Evolutionary conservation across 2,113 vertebrate species (phyloP).

Genomic region (Ailuropoda melanoleuca): DNA sequence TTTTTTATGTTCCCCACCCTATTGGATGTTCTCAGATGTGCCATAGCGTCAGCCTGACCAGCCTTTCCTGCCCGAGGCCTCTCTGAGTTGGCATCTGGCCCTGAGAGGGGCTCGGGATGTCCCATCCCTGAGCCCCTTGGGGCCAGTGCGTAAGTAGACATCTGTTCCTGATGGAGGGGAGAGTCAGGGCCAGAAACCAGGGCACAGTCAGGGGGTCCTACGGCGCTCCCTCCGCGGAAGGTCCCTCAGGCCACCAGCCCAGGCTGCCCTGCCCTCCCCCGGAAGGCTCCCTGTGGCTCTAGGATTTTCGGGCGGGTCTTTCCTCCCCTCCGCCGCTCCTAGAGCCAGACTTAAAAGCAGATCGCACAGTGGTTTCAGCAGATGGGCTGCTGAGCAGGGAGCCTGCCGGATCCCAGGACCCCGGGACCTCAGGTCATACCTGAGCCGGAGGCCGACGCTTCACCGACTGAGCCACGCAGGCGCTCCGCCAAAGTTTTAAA

Average conservation of each 20-base stretch:
- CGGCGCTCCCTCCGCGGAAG: not conserved
- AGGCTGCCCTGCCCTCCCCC: not conserved
- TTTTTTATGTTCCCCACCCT: not conserved
- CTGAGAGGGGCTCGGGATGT: not conserved
- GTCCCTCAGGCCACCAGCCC: not conserved
- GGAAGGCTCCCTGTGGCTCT: not conserved
- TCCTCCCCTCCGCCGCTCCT: not conserved
- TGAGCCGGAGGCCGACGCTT: not conserved
- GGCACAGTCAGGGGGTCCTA: not conserved
- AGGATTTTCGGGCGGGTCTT: not conserved
- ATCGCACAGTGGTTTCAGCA: not conserved
- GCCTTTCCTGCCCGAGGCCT: not conserved
- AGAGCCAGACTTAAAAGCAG: not conserved
- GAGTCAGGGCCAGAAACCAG: not conserved
- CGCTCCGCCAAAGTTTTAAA: no score
- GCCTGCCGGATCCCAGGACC: not conserved
- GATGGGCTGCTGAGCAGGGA: not conserved
- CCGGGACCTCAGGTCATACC: no score
- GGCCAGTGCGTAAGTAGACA: not conserved
- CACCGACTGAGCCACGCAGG: not conserved
- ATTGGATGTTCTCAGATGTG: not conserved
- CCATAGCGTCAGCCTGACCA: not conserved
- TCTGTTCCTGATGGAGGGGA: not conserved
- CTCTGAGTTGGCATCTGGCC: not conserved
- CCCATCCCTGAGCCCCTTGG: not conserved